Evolutionary conservation across 2,797 vertebrate genomes (phyloP), one percentile per base, ranked within the genome.

Genomic region (Percopsis omiscomaycus): DNA sequence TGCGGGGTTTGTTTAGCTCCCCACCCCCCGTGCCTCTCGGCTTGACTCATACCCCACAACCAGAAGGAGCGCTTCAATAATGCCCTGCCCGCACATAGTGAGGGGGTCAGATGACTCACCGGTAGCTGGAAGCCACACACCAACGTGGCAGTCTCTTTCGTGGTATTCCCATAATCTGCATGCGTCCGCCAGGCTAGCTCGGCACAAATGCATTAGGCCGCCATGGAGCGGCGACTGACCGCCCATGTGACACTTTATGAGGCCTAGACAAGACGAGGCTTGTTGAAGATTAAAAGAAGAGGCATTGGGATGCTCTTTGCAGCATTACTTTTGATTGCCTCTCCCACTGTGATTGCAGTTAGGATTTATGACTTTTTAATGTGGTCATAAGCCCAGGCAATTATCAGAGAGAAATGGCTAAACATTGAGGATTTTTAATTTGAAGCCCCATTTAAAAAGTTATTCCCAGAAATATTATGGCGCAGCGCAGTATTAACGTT

Each of bases 291-390:
- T 69, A 69, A 76, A 83, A 76, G 66, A 63, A 65, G 66, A 59
- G 48, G 51, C 73, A 78, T 85, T 80, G 85, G 71, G 66, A 32
- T 54, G 37, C 81, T 82, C 70, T 30, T 60, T 68, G 75, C 62
- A 10, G 75, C 71, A 64, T 75, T 59, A 29, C 74, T 63, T 73
- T 51, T 71, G 71, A 85, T 74, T 63, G 59, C 74, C 49, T 73
- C 65, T 69, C 78, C 75, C 69, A 56, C 61, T 74, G 70, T 62
- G 59, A 71, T 69, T 68, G 49, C 77, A 80, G 75, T 86, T 81
- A 76, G 78, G 80, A 88, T 88, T 80, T 70, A 84, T 80, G 79
- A 61, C 71, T 83, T 84, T 84, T 83, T 88, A 87, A 88, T 84
- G 77, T 59, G 80, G 68, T 69, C 78, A 79, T 83, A 77, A 85